Base-by-base conservation (phyloP, 2,113 vertebrate species). In the Excalfactoria chinensis region DNA sequence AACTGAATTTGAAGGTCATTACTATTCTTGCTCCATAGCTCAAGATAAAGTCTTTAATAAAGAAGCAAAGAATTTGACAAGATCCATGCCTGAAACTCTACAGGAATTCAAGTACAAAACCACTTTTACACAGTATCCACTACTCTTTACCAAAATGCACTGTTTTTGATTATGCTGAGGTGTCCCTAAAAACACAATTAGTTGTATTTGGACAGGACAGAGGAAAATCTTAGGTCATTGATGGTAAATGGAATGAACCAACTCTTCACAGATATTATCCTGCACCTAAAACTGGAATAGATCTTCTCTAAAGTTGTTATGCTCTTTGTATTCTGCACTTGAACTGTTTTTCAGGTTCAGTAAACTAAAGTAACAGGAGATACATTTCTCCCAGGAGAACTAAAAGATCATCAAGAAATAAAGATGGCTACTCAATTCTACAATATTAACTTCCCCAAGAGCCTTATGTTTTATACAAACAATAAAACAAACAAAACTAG, bases 11-110 rank as follows among this genome's bases (percentile, higher is more conserved):
- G 49, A 74, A 89, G 51, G 60, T 68, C 69, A 74, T 90, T 89
- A 69, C 34, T 93, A 84, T 83, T 84, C 73, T 86, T 89, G 86
- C 37, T 95, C 51, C 30, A 77, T 16, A 82, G 67, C 51, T 58
- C 49, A 91, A 44, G 41, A 92, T 55, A 74, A 90, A 92, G 74
- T 69, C 77, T 48, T 92, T 73, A 90, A 81, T 35, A 91, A 84
- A 84, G 74, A 67, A 80, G 68, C 87, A 79, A 94, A 95, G 73
- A 92, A 63, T 81, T 70, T 96, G 68, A 93, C 48, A 76, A 70
- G 74, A 93, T 67, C 66, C 79, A 81, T 93, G 72, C 81, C 73
- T 91, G 73, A 86, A 55, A 26, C 53, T 72, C 44, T 55, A 35
- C 46, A 92, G 83, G 94, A 75, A 86, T 92, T 84, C 49, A 88